A percentile compares a stretch with the other conserved stretches of the same genome.
Evolutionary conservation across 2,113 vertebrate genomes (phyloP).

Genomic region (Alces alces): DNA sequence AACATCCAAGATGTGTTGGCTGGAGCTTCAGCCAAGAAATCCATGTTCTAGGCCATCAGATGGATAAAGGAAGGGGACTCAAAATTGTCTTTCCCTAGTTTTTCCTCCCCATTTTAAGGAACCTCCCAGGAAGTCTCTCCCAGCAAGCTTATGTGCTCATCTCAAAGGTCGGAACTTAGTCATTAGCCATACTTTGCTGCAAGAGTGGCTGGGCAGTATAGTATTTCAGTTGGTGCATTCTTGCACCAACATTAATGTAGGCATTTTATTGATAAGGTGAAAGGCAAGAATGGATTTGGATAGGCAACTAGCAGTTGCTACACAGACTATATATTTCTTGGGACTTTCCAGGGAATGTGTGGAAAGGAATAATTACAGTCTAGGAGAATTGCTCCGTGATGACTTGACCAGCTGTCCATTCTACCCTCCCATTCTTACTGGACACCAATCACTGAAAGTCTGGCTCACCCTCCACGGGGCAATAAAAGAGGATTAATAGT

Average conservation of each 20-base stretch:
- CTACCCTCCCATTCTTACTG: background rate
- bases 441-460: background rate
- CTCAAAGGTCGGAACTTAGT: background rate
- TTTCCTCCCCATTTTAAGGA: background rate
- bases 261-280: background rate
- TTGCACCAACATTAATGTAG: background rate
- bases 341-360: background rate
- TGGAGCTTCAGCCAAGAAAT: background rate
- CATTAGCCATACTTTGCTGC: background rate
- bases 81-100: background rate
- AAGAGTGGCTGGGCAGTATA: background rate
- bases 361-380: background rate
- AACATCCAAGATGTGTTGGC: background rate
- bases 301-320: background rate
- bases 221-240: background rate
- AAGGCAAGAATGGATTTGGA: background rate
- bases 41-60: background rate
- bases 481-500: background rate
- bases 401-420: background rate
- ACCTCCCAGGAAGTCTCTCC: background rate
- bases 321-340: background rate
- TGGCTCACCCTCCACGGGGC: background rate
- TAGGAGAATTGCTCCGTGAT: background rate
- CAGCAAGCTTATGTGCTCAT: background rate
- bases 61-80: background rate